Percentiles rank a stretch among this genome's conserved stretches.
Evolutionary conservation across 2,113 vertebrate genomes (phyloP).

Genomic region (Mionectes macconnelli): DNA sequence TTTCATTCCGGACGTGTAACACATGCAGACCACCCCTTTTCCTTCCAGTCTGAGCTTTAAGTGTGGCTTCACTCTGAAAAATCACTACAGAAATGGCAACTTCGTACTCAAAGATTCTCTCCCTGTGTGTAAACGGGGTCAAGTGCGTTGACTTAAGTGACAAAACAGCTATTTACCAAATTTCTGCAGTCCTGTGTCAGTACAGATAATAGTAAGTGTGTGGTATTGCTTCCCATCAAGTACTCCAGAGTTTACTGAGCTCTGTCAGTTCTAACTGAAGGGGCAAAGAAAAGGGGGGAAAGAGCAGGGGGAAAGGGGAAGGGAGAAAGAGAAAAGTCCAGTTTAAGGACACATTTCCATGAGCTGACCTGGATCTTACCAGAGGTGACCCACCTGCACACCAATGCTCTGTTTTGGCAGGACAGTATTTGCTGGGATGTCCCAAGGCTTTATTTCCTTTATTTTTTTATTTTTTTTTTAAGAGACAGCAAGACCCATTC

Average conservation of each 20-base stretch:
- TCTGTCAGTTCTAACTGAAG: background rate
- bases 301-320: too few species aligned
- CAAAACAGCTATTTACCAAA: background rate
- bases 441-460: background rate
- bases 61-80: background rate
- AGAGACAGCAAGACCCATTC: background rate
- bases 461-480: background rate
- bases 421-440: background rate
- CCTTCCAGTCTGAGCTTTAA: fast-evolving
- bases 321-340: too few species aligned
- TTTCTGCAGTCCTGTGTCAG: fast-evolving
- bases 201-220: background rate
- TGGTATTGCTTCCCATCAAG: background rate
- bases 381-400: background rate
- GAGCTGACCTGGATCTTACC: fast-evolving
- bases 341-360: fast-evolving
- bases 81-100: background rate
- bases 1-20: fast-evolving
- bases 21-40: background rate
- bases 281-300: background rate
- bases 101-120: background rate
- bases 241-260: background rate
- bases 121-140: background rate
- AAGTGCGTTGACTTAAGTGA: background rate
- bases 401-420: background rate